A percentile compares a stretch with the other conserved stretches of the same genome.
phyloP scores from a whole-genome alignment of 2,797 vertebrate species.

The Hirundo rustica region DNA sequence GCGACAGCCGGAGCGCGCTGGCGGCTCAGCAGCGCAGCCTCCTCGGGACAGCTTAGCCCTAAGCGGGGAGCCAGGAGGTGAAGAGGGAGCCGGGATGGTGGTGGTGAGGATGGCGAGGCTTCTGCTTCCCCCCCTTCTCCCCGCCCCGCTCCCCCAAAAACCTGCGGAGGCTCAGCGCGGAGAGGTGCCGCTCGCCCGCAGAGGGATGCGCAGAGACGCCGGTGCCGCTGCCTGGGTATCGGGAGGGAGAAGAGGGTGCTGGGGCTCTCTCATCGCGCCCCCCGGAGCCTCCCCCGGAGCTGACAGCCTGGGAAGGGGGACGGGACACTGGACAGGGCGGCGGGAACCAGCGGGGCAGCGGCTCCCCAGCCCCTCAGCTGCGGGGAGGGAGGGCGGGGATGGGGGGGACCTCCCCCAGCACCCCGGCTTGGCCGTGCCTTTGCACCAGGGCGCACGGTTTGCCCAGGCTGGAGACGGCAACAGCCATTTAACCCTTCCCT shows the following conservation, averaged over 20 bases:
- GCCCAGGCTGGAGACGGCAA: not conserved
- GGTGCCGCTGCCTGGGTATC: not conserved
- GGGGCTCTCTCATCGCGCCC: not conserved
- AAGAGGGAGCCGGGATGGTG: constrained; percentile 1
- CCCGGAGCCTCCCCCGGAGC: not conserved
- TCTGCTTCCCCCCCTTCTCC: not conserved
- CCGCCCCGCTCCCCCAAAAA: not conserved
- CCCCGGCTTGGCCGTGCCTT: not conserved
- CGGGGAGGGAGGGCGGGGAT: not conserved
- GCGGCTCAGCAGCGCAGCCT: not conserved
- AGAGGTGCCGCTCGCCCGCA: not conserved
- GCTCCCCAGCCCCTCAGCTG: not conserved
- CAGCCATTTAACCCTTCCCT: constrained; percentile 21
- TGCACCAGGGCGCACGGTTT: not conserved
- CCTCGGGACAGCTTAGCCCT: constrained; percentile 40
- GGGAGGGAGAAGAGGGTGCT: not conserved
- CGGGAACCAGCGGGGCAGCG: not conserved
- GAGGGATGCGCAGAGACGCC: constrained; percentile 12
- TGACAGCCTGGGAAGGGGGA: not conserved
- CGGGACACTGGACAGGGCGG: not conserved
- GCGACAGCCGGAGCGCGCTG: not conserved
- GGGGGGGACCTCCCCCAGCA: not conserved
- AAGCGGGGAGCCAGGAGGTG: constrained; percentile 23
- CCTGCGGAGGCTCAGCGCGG: not conserved
- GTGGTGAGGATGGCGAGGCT: not conserved